Evolutionary conservation across 2,888 invertebrate species (phyloP), one percentile per base, ranked within the genome.

Genomic region (Empis livida): DNA sequence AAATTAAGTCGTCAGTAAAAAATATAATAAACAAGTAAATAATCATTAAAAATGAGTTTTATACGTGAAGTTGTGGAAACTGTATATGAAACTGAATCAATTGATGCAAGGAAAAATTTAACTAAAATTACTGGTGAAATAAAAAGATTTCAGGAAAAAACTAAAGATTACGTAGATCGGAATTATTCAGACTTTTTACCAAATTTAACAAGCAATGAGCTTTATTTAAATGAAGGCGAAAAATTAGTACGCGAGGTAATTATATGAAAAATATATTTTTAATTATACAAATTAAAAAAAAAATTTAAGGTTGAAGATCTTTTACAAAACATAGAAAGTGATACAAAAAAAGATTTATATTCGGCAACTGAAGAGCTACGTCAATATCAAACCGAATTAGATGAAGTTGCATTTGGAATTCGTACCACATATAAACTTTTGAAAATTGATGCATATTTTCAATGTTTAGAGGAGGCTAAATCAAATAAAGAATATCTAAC

Each of bases 351-450:
- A 17, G 77, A 81, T 53, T 68, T 85, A 38, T 65, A 72, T 3
- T 73, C 77, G 48, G 78, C 80, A 1, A 74, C 76, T 44, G 73
- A 74, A 43, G 80, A 79, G 58, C 67, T 84, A 53, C 71, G 78
- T 38, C 69, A 68, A 48, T 68, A 80, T 40, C 70, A 75, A 1
- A 60, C 68, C 13, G 68, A 74, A 32, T 63, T 85, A 40, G 68
- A 76, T 49, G 76, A 76, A 54, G 69, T 77, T 0, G 72, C 73
- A 16, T 71, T 77, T 54, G 75, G 76, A n/a, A 55, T 80, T 16
- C 66, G 56, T 10, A 57, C 65, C 9, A 60, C 62, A 9, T 71
- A 62, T 38, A 65, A 65, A 23, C 59, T 69, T 13, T 51, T 68
- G 41, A 61, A 77, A 39, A 73, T 76, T 6, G 67, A 66, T 27